Base-by-base conservation (phyloP, 2,113 vertebrate species). In the Scophthalmus maximus region DNA sequence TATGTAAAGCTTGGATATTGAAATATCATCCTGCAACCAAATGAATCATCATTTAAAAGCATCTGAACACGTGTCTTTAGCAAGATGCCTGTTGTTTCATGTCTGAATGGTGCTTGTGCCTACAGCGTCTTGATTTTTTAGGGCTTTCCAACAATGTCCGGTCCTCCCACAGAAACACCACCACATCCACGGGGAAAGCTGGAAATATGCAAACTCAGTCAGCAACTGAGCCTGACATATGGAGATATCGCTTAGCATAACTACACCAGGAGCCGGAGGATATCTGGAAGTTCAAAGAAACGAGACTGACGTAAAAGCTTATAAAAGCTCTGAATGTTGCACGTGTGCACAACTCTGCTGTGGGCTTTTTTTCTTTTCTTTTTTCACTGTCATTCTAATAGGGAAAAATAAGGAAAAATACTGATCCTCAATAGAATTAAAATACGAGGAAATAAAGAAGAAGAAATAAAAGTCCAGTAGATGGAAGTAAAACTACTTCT, bases 251-350 rank as follows among this genome's bases (percentile, higher is more conserved):
- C 72, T 71, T 20, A 23, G 53, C 51, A 81, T 58, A 74, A 70
- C 84, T 66, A 71, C 22, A 2, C 10, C 26, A 46, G 25, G 12
- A 49, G 83, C 74, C 75, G 1, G 56, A 60, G 68, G 83, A 78
- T 38, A 63, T 68, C 64, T 51, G 38, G 52, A 86, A 72, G 67
- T 81, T 86, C 79, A 87, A 82, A 87, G 76, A 65, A 51, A 81
- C 52, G 56, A 71, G 60, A 78, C 44, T 61, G 72, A 66, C 84
- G 87, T n/a, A 23, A 11, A 36, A 38, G 49, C 72, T 64, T 40
- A 34, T 17, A 36, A 72, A 79, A 71, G 61, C 66, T 70, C 40
- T 46, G 23, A 67, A 76, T 68, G 57, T 15, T 76, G 36, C 0
- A 5, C 27, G 57, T 42, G 17, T 59, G 25, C 46, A 52, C 49